phyloP scores from a whole-genome alignment of 2,888 invertebrate species.

The Ornithoptera priamus region DNA sequence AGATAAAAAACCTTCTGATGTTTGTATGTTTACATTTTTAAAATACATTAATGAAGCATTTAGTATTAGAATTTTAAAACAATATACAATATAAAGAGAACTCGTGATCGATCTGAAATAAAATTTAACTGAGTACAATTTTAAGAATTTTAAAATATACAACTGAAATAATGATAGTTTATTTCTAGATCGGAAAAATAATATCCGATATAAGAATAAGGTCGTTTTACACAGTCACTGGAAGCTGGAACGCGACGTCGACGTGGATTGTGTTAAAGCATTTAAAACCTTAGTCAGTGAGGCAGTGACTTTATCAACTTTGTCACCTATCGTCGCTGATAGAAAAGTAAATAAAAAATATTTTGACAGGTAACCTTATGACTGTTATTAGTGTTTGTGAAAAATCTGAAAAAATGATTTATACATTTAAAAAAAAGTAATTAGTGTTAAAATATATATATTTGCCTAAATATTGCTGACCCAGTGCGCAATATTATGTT shows the following conservation, averaged over 20 bases:
- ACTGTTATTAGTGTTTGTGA: neutral
- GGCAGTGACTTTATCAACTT: slow-evolving; percentile 36
- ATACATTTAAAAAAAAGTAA: slow-evolving; percentile 12
- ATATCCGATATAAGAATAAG: slow-evolving; percentile 8
- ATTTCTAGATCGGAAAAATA: slow-evolving; percentile 44
- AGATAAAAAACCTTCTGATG: slow-evolving; percentile 18
- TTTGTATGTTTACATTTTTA: slow-evolving; percentile 22
- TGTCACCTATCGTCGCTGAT: slow-evolving; percentile 34
- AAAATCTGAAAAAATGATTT: slow-evolving; percentile 28
- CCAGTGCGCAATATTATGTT: slow-evolving; percentile 43
- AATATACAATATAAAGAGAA: neutral
- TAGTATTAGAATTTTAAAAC: slow-evolving; percentile 2
- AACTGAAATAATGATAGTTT: slow-evolving; percentile 36
- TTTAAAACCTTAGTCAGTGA: slow-evolving; percentile 24
- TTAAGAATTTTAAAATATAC: too few species aligned
- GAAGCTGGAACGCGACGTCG: slow-evolving; percentile 43
- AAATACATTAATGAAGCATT: slow-evolving; percentile 7
- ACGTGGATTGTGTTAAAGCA: slow-evolving; percentile 43
- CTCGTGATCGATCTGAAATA: neutral
- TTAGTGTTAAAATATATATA: slow-evolving; percentile 21
- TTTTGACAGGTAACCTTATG: slow-evolving; percentile 63
- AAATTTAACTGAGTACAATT: neutral
- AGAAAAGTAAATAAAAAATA: slow-evolving; percentile 43
- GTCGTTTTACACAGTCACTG: slow-evolving; percentile 39
- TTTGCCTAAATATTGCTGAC: neutral